Conservation (phyloP, 1,140 invertebrate genomes). For the Oscheius sp. region DNA sequence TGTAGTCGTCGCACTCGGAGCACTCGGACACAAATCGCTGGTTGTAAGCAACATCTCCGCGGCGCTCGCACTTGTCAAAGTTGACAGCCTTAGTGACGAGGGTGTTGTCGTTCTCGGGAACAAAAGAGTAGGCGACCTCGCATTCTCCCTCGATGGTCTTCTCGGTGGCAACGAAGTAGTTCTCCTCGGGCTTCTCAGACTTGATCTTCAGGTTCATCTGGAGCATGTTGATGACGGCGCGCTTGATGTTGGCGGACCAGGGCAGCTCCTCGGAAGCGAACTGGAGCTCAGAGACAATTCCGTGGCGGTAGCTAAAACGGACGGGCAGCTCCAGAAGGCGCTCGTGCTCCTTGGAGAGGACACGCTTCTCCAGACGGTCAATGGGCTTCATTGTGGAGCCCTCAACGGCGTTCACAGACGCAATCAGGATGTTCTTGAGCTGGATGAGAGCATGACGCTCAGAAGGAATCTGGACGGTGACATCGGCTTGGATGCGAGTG, state of each 20-base stretch:
- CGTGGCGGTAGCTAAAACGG: slow-evolving; percentile 13
- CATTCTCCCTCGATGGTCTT: slow-evolving; percentile 47
- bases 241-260: slow-evolving; percentile 61
- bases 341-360: slow-evolving; percentile 18
- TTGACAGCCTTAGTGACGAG: slow-evolving; percentile 53
- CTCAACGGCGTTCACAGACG: background rate
- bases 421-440: slow-evolving; percentile 12
- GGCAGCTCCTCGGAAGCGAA: slow-evolving; percentile 45
- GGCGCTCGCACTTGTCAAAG: slow-evolving; percentile 51
- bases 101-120: slow-evolving; percentile 27
- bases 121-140: slow-evolving; percentile 44
- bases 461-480: slow-evolving; percentile 11
- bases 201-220: slow-evolving; percentile 54
- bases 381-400: slow-evolving; percentile 1
- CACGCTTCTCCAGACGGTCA: slow-evolving; percentile 12
- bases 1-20: slow-evolving; percentile 27
- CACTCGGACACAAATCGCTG: slow-evolving; percentile 29
- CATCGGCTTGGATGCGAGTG: slow-evolving; percentile 8
- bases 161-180: slow-evolving; percentile 33
- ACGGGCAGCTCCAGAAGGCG: slow-evolving; percentile 19
- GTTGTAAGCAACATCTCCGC: slow-evolving; percentile 44
- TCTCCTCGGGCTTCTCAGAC: slow-evolving; percentile 13
- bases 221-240: slow-evolving; percentile 55
- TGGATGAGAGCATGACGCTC: slow-evolving; percentile 2
- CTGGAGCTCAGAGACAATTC: slow-evolving; percentile 30